Conservation (phyloP, 2,888 invertebrate genomes). For the Steinernema carpocapsae region DNA sequence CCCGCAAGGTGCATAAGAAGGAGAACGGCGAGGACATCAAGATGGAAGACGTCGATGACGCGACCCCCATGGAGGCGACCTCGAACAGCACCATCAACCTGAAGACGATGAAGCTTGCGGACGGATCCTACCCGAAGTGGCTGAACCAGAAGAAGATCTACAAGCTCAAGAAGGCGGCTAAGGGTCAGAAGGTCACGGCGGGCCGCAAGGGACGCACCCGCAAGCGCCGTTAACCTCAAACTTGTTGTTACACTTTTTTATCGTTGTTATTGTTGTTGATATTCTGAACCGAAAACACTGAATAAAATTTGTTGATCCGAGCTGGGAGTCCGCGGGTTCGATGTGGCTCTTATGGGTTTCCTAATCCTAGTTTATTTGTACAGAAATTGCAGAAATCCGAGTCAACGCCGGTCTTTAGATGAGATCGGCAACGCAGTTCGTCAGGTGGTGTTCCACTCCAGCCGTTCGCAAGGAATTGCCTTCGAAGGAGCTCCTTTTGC, state of each 20-base stretch:
- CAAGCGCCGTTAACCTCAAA: slow-evolving; percentile 18
- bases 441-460: neutral
- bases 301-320: slow-evolving; percentile 12
- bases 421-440: too few species aligned
- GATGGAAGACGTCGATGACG: neutral
- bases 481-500: slow-evolving; percentile 49
- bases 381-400: neutral
- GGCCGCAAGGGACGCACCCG: slow-evolving; percentile 21
- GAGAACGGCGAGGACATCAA: slow-evolving; percentile 14
- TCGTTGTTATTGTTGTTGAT: slow-evolving; percentile 27
- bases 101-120: slow-evolving; percentile 28
- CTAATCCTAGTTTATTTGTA: neutral
- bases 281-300: neutral
- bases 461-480: slow-evolving; percentile 40
- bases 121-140: slow-evolving; percentile 27
- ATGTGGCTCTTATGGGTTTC: neutral
- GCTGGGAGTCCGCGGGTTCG: neutral
- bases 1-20: neutral
- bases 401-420: too few species aligned
- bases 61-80: neutral
- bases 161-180: slow-evolving; percentile 23
- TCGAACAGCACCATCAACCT: neutral
- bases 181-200: slow-evolving; percentile 9
- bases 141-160: slow-evolving; percentile 26
- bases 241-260: slow-evolving; percentile 19